A percentile compares a stretch with the other conserved stretches of the same genome.
phyloP scores from a whole-genome alignment of 2,113 vertebrate genomes.

The Chionodraco myersi region DNA sequence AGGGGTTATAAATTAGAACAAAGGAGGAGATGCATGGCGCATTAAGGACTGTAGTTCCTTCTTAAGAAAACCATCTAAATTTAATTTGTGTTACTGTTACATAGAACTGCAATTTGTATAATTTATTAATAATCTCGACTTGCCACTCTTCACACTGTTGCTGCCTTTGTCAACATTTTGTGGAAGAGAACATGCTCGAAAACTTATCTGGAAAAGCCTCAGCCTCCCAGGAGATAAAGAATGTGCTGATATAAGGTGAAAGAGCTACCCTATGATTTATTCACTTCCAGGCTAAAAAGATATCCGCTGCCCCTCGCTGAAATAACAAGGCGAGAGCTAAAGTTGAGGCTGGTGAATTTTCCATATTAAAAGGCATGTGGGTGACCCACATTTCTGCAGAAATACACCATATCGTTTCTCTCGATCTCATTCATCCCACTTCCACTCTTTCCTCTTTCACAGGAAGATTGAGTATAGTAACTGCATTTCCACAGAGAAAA shows the following conservation, averaged over 20 bases:
- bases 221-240: slow-evolving; percentile 19
- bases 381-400: slow-evolving; percentile 45
- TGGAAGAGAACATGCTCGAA: neutral
- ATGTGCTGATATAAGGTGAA: slow-evolving; percentile 44
- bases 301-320: slow-evolving; percentile 12
- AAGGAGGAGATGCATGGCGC: neutral
- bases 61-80: neutral
- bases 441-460: neutral
- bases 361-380: neutral
- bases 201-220: slow-evolving; percentile 17
- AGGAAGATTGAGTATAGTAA: neutral
- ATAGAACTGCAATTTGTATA: slow-evolving; percentile 3
- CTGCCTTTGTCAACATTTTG: slow-evolving; percentile 8
- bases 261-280: slow-evolving; percentile 28
- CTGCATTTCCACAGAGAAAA: neutral
- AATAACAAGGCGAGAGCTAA: slow-evolving; percentile 29
- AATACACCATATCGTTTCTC: slow-evolving; percentile 6
- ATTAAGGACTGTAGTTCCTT: neutral
- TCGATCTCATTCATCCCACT: slow-evolving; percentile 1
- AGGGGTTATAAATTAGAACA: slow-evolving; percentile 2
- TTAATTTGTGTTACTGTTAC: slow-evolving; percentile 22
- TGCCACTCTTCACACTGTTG: neutral
- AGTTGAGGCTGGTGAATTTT: slow-evolving; percentile 14
- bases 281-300: slow-evolving; percentile 22
- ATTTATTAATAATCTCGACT: slow-evolving; percentile 44